Base-by-base conservation (phyloP, 2,113 vertebrate genomes). In the Poecilia latipinna region DNA sequence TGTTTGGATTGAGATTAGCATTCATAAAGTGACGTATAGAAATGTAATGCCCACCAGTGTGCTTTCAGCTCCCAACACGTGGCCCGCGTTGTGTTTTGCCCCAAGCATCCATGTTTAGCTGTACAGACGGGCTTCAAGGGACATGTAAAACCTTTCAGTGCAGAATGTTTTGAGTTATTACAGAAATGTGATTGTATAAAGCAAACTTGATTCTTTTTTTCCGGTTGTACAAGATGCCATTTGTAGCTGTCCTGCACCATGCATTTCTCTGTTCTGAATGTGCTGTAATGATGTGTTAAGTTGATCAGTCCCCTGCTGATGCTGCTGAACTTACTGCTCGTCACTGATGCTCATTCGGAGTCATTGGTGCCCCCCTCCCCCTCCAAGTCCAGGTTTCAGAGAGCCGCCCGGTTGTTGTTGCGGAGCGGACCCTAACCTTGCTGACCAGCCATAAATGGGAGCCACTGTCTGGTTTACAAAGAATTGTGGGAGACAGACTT, bases 131-230 rank as follows among this genome's bases (percentile, higher is more conserved):
- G 88, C 90, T 91, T 83, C 69, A 11, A 81, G 87, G 78, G 86
- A 86, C 67, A 72, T 67, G 77, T 86, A 68, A 80, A 82, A 74
- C 66, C 54, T 79, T 65, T 78, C 71, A 76, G 77, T 85, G 89
- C 80, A 80, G 90, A 92, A 91, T 93, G 90, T 93, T 68, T 77
- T 69, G 80, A 80, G 22, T 84, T n/a, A 66, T 67, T 75, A 66
- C 79, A 87, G 82, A 89, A 89, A 89, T 91, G 90, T 91, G 90
- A 93, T 92, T 93, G 92, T 92, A 90, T 84, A 83, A 86, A 88
- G 87, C 86, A 88, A 88, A 88, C 89, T 88, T 88, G 85, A 89
- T 73, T 81, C 67, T 19, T 54, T 29, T 63, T 24, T 71, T 31
- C 28, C 26, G 62, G 12, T 85, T 82, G 73, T 90, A 79, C 72